Base-by-base conservation (phyloP, 2,888 invertebrate species). In the Anarsia innoxiella region DNA sequence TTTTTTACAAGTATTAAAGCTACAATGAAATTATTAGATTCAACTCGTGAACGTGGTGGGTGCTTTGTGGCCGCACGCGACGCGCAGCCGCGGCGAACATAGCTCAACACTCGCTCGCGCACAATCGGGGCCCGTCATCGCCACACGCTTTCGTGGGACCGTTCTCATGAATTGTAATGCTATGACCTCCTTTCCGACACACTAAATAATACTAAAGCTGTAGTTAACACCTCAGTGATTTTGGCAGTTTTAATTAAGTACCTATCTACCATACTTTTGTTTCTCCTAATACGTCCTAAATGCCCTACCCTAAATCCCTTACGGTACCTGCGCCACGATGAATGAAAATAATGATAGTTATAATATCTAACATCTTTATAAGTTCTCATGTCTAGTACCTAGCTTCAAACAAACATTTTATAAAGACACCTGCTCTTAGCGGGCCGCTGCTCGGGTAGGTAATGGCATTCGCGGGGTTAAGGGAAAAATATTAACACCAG, bases 121-220 rank as follows among this genome's bases (percentile, higher is more conserved):
- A 66, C 56, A 62, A 69, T 62, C 60, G 55, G 46, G 40, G 51
- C 44, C 56, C 62, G 57, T 58, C 63, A 53, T 51, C 57, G 55
- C 53, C 42, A 41, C 36, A 40, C 36, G 48, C 40, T 53, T 52
- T 55, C 71, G 64, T 67, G 70, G 51, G 55, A 55, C 53, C 53
- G 47, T 56, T 66, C 59, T 56, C 58, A 61, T 64, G 57, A 65
- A 61, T 59, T 60, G 57, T 57, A 60, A 53, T 56, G 53, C 53
- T 51, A 46, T 62, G 59, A 65, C 63, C 66, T 57, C 58, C 48
- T 53, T 59, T 53, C 47, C 36, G 31, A 44, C 45, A 49, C 56
- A 66, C 61, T 56, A 51, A 51, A 63, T 55, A 48, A 41, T 45
- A 44, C 44, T 39, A 37, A 52, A 50, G 51, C 52, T 56, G 57